Evolutionary conservation across 1,140 invertebrate species (phyloP), one percentile per base, ranked within the genome.

Genomic region (Cyrtorhinus lividipennis): DNA sequence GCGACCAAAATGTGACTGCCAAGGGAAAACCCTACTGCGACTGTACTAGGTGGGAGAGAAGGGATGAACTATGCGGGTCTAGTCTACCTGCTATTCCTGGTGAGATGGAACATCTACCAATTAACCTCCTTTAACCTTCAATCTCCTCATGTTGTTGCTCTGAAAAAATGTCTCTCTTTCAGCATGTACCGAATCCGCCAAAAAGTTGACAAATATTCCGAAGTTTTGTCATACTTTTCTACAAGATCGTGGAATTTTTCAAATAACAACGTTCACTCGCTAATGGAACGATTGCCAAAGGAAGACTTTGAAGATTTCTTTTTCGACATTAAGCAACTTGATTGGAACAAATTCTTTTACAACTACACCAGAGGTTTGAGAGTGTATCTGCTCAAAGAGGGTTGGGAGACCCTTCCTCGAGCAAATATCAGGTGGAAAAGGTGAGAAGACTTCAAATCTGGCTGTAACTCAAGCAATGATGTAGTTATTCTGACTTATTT

Each of bases 181-280:
- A 89, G 87, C 73, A 78, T 90, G 76, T 76, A 81, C 38, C 80
- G 81, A 67, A 80, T 87, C 1, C 88, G 90, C 68, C 76, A 76
- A 24, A 87, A 86, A 72, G 81, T 91, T 45, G 78, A 84, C 64
- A 84, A 85, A 69, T 83, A 87, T 60, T 80, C 82, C 23, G 73
- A 74, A 20, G 81, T 83, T 1, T 73, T 90, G 13, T 77, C 83
- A 53, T 90, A 83, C 71, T 91, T 91, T 70, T 81, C 81, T 12
- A 77, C 78, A 0, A 76, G 80, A 53, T 75, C 84, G 66, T 91
- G 87, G 82, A 76, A 78, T 26, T 89, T 90, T 67, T 72, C 77
- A 20, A 85, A 84, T 66, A 73, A 79, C 0, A 90, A 90, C 70
- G 76, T 81, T 0, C 75, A 80, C 12, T 66, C 69, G 15, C 72